Conservation (phyloP, 2,797 vertebrate genomes). For the Nasua narica region DNA sequence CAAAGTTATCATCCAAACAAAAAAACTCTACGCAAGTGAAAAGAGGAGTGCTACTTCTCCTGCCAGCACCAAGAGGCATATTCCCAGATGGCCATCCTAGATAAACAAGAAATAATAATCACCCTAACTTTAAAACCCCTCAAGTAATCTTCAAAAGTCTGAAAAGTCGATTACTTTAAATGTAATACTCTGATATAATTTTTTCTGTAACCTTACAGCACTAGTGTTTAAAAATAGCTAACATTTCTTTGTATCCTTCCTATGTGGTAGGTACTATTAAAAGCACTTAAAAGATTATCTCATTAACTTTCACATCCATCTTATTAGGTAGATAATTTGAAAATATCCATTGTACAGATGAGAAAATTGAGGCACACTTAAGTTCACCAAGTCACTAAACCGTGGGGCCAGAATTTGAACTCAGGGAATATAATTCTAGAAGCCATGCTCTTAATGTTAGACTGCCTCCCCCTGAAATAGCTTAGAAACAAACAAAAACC, state of each 20-base stretch:
- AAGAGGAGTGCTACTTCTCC: not conserved
- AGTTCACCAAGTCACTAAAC: slow-evolving; percentile 5
- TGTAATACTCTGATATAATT: not conserved
- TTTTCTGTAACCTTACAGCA: not conserved
- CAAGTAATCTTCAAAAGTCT: slow-evolving; percentile 5
- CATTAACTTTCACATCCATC: not conserved
- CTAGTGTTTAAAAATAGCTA: slow-evolving; percentile 7
- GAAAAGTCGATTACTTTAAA: slow-evolving; percentile 28
- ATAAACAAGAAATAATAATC: not conserved
- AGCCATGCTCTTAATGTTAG: not conserved
- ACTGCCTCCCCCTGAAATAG: not conserved
- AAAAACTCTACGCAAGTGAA: not conserved
- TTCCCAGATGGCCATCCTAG: not conserved
- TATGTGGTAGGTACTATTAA: not conserved
- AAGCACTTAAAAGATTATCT: not conserved
- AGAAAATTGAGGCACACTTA: slow-evolving; percentile 17
- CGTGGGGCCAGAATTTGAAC: slow-evolving; percentile 7
- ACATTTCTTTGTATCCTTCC: not conserved
- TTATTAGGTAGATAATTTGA: not conserved
- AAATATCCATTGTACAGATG: not conserved
- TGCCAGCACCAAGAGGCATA: not conserved
- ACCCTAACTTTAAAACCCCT: not conserved
- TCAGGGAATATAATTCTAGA: not conserved
- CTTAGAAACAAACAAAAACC: not conserved
- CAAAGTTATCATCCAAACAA: not conserved